Base-by-base conservation (phyloP, 1,140 invertebrate genomes). In the Meloidogyne exigua region DNA sequence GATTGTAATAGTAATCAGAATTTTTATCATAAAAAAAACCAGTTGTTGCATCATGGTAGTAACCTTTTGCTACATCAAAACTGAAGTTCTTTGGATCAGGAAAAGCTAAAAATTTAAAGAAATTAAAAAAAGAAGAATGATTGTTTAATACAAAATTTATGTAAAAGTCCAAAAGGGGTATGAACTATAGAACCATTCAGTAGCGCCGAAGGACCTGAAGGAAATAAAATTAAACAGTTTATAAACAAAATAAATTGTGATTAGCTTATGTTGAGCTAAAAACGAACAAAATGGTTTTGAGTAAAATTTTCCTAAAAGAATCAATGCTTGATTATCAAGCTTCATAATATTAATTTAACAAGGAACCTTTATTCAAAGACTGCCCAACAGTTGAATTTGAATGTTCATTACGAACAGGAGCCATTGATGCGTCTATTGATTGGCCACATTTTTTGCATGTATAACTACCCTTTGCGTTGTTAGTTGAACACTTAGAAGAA, bases 1-100 rank as follows among this genome's bases (percentile, higher is more conserved):
- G 49, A 11, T 26, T 57, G 57, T 65, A 73, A 36, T 36, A 73
- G 23, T 57, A 73, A 42, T 90, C 75, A 42, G 80, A 79, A 28
- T 83, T 85, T 7, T 80, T 64, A 66, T 87, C 87, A 83, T 98
- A 99, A 88, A 98, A 98, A 4, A 98, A 90, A 4, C 93, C 93
- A 13, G 95, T 98, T 1, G 90, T 89, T 0, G 94, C 91, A 89
- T 99, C 96, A 88, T 96, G 98, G 86, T 97, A 98, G 87, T 96
- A 99, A 0, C 95, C 95, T 15, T 94, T 96, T 0, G 92, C 91
- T 87, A 95, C 94, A 88, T 99, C 96, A 88, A 94, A 97, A 82
- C 94, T 92, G 88, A 96, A 98, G n/a, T 92, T 92, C 75, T 92
- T 92, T 1, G 93, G 92, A 91, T 98, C 95, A 26, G 96, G 96